phyloP scores from a whole-genome alignment of 2,888 invertebrate genomes.

The Nasonovia ribisnigri region DNA sequence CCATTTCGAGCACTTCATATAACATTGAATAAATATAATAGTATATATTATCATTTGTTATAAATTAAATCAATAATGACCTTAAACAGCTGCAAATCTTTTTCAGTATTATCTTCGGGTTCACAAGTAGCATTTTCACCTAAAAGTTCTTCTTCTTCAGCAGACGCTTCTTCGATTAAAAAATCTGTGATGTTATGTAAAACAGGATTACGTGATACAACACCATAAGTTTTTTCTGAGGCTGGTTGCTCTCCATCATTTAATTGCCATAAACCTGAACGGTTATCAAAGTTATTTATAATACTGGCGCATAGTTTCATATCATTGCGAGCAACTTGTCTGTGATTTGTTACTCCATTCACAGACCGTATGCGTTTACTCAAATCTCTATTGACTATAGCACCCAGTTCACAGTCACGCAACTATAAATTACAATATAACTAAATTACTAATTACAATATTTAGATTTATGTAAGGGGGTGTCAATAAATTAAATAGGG shows the following conservation, averaged over 20 bases:
- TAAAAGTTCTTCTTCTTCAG: slow-evolving; percentile 95
- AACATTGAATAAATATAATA: neutral
- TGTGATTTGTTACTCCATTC: slow-evolving; percentile 90
- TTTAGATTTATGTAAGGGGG: neutral
- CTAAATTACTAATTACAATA: slow-evolving; percentile 35
- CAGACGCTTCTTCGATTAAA: slow-evolving; percentile 96
- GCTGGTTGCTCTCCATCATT: slow-evolving; percentile 37
- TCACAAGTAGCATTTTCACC: slow-evolving; percentile 74
- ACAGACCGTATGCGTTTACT: slow-evolving; percentile 93
- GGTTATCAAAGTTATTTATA: slow-evolving; percentile 85
- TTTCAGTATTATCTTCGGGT: slow-evolving; percentile 70
- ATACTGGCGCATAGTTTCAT: slow-evolving; percentile 93
- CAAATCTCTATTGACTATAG: slow-evolving; percentile 96
- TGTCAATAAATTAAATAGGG: neutral
- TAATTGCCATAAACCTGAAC: slow-evolving; percentile 65
- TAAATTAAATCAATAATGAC: slow-evolving; percentile 62
- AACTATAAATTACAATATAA: slow-evolving; percentile 74
- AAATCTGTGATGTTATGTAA: slow-evolving; percentile 97
- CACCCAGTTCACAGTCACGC: slow-evolving; percentile 91
- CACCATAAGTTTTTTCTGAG: slow-evolving; percentile 74
- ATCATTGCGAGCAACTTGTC: slow-evolving; percentile 89
- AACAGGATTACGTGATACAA: slow-evolving; percentile 91
- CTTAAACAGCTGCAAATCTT: slow-evolving; percentile 67
- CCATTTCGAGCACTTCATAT: neutral
- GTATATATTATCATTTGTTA: too few species aligned